These are phyloP conservation scores for Cerceris ruficornis DNA, from an alignment of 2,888 invertebrate genomes.

Conservation along the genomic window DNA sequence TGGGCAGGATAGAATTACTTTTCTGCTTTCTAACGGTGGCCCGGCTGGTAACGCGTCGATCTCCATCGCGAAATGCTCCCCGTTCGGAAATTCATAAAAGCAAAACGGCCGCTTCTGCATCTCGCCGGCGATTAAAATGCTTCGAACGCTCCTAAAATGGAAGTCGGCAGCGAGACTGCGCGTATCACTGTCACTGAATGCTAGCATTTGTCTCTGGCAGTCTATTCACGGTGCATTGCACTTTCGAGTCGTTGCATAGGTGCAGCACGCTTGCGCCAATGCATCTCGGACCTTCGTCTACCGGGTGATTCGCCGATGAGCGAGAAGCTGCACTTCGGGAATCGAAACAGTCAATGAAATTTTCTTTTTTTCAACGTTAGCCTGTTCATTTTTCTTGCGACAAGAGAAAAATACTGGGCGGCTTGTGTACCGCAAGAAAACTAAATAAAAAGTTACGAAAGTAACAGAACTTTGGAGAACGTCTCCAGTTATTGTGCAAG, in stretches of 20 bases:
- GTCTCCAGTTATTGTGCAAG: too few relatives aligned
- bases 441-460: too few relatives aligned
- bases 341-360: too few relatives aligned
- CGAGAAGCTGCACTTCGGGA: neutral
- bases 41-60: conserved; percentile 7
- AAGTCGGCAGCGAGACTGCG: conserved; percentile 24
- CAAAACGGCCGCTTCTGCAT: conserved; percentile 3
- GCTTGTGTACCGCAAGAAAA: too few relatives aligned
- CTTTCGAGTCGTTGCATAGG: conserved; percentile 45
- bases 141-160: conserved; percentile 15
- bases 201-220: conserved; percentile 65
- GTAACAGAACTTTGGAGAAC: too few relatives aligned
- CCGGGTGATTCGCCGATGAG: conserved; percentile 11
- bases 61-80: neutral
- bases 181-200: conserved; percentile 59
- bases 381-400: too few relatives aligned
- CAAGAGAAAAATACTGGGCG: too few relatives aligned
- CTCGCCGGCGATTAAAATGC: conserved; percentile 18
- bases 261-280: conserved; percentile 35
- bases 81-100: conserved; percentile 1
- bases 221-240: conserved; percentile 72
- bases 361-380: too few relatives aligned
- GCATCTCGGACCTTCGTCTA: conserved; percentile 16
- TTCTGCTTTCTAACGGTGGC: conserved; percentile 41
- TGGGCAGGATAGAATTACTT: conserved; percentile 30